These are phyloP conservation scores for Oscheius sp. DNA, from an alignment of 2,888 invertebrate species.

Conservation along the genomic window DNA sequence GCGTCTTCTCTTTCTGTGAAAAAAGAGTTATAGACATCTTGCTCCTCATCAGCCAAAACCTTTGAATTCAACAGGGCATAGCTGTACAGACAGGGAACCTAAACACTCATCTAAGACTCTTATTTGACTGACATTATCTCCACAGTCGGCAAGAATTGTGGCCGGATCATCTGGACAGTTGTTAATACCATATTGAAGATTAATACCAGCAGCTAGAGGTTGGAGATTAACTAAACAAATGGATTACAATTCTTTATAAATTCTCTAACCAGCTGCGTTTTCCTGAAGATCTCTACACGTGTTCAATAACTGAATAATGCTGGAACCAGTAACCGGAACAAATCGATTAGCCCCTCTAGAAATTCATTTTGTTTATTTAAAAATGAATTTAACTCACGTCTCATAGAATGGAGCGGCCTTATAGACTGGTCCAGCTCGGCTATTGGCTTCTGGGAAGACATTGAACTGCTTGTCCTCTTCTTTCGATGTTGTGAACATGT, in stretches of 20 bases:
- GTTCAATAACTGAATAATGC: slow-evolving; percentile 63
- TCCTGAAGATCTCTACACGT: slow-evolving; percentile 62
- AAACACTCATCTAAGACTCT: not conserved
- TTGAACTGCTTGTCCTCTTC: slow-evolving; percentile 69
- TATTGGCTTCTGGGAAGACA: slow-evolving; percentile 66
- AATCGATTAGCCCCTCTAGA: slow-evolving; percentile 61
- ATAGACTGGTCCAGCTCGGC: slow-evolving; percentile 61
- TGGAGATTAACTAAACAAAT: slow-evolving; percentile 63
- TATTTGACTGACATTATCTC: slow-evolving; percentile 56
- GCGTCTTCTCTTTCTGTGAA: slow-evolving; percentile 49
- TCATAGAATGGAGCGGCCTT: slow-evolving; percentile 62
- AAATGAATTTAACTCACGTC: slow-evolving; percentile 46
- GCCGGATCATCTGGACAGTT: slow-evolving; percentile 68
- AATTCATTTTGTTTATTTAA: slow-evolving; percentile 8
- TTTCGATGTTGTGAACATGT: slow-evolving; percentile 68
- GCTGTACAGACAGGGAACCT: slow-evolving; percentile 64
- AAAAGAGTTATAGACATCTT: slow-evolving; percentile 62
- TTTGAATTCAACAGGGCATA: slow-evolving; percentile 67
- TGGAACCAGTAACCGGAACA: slow-evolving; percentile 61
- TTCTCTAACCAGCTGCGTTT: slow-evolving; percentile 52
- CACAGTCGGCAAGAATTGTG: slow-evolving; percentile 61
- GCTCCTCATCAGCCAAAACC: slow-evolving; percentile 60
- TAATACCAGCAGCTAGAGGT: slow-evolving; percentile 58
- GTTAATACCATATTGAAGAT: slow-evolving; percentile 48
- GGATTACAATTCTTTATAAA: not conserved